phyloP scores from a whole-genome alignment of 2,113 vertebrate genomes.

The Dicerorhinus sumatrensis region DNA sequence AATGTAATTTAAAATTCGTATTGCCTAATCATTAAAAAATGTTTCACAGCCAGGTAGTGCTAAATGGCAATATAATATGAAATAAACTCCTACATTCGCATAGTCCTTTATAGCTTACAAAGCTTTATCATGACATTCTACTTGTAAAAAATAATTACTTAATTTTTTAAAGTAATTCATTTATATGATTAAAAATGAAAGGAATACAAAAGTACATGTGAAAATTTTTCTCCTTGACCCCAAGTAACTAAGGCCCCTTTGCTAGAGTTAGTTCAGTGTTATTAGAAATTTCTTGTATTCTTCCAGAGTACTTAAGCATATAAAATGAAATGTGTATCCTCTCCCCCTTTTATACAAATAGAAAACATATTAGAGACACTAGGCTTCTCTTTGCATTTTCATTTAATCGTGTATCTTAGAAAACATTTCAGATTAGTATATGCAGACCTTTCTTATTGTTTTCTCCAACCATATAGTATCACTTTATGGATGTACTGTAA shows the following conservation, averaged over 20 bases:
- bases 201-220: neutral
- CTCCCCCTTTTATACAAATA: neutral
- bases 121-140: neutral
- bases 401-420: neutral
- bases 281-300: neutral
- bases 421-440: neutral
- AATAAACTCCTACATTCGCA: neutral
- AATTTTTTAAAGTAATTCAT: neutral
- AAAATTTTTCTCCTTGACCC: neutral
- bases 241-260: neutral
- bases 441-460: neutral
- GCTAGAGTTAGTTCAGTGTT: neutral
- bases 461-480: neutral
- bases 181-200: neutral
- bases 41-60: neutral
- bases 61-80: neutral
- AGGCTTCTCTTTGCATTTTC: neutral
- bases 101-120: neutral
- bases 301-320: neutral
- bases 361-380: neutral
- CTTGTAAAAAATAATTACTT: neutral
- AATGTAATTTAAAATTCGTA: constrained; percentile 28
- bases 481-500: neutral
- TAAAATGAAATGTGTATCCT: neutral
- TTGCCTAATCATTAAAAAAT: neutral